These are phyloP conservation scores for Caenorhabditis afra DNA, from an alignment of 2,888 invertebrate species.

Conservation along the genomic window DNA sequence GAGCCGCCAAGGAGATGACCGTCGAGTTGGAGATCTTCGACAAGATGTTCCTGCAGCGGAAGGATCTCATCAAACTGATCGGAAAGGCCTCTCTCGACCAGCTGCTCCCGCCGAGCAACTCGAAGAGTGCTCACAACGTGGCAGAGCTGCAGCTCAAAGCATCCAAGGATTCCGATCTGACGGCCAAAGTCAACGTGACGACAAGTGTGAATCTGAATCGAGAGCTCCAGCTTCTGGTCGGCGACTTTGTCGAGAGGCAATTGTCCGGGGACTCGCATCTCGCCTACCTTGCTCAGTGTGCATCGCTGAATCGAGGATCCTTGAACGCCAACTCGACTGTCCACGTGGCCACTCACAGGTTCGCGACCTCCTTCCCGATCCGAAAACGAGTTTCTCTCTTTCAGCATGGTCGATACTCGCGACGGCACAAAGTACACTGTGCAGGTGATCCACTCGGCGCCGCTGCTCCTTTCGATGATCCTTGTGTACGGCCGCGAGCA, in stretches of 20 bases:
- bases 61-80: conserved; percentile 76
- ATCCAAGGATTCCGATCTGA: conserved; percentile 72
- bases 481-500: conserved; percentile 81
- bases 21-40: conserved; percentile 77
- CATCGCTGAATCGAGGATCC: conserved; percentile 75
- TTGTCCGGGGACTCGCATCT: conserved; percentile 74
- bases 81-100: conserved; percentile 70
- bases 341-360: conserved; percentile 78
- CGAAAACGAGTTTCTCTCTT: conserved; percentile 13
- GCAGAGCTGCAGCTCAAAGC: conserved; percentile 76
- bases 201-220: conserved; percentile 80
- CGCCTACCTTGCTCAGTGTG: conserved; percentile 76
- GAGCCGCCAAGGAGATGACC: conserved; percentile 62
- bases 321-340: conserved; percentile 72
- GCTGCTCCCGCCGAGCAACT: conserved; percentile 80
- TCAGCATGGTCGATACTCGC: conserved; percentile 81
- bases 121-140: conserved; percentile 78
- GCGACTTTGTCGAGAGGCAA: conserved; percentile 74
- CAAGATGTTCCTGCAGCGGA: conserved; percentile 81
- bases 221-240: conserved; percentile 78
- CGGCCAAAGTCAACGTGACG: conserved; percentile 76
- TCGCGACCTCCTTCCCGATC: no score
- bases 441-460: conserved; percentile 82
- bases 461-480: conserved; percentile 82
- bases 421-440: conserved; percentile 82